Conservation (phyloP, 2,797 vertebrate genomes). For the Coluber constrictor region DNA sequence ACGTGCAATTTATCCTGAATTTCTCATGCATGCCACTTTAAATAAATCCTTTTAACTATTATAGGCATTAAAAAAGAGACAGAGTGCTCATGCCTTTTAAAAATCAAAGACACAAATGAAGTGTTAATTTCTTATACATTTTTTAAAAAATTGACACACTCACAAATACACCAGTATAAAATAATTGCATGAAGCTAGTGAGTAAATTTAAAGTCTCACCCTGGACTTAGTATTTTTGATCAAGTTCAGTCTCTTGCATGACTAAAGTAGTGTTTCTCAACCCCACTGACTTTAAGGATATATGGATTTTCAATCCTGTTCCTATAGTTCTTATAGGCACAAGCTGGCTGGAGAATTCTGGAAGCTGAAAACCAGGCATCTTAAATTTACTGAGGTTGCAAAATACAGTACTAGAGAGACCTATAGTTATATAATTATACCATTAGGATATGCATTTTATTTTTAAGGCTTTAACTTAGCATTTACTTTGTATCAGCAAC, state of each 20-base stretch:
- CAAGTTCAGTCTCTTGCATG: neutral
- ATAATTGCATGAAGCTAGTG: neutral
- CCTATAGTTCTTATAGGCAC: neutral
- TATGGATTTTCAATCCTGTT: neutral
- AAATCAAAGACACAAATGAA: too few relatives aligned
- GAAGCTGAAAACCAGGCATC: neutral
- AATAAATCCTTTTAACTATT: neutral
- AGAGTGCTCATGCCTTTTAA: too few relatives aligned
- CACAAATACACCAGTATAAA: neutral
- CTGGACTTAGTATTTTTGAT: neutral
- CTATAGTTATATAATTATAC: neutral
- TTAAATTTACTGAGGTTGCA: neutral
- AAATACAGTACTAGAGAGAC: neutral
- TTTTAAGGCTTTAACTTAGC: neutral
- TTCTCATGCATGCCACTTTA: neutral
- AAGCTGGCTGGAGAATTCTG: neutral
- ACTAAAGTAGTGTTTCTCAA: neutral
- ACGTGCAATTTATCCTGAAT: neutral
- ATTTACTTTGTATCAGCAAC: neutral
- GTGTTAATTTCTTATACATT: too few relatives aligned
- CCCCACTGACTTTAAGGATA: neutral
- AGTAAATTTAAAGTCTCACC: neutral
- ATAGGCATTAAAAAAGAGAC: neutral
- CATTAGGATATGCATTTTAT: neutral
- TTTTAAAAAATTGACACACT: too few relatives aligned